These are phyloP conservation scores for Epinotia demarniana DNA, from an alignment of 2,888 invertebrate genomes.

Conservation along the genomic window DNA sequence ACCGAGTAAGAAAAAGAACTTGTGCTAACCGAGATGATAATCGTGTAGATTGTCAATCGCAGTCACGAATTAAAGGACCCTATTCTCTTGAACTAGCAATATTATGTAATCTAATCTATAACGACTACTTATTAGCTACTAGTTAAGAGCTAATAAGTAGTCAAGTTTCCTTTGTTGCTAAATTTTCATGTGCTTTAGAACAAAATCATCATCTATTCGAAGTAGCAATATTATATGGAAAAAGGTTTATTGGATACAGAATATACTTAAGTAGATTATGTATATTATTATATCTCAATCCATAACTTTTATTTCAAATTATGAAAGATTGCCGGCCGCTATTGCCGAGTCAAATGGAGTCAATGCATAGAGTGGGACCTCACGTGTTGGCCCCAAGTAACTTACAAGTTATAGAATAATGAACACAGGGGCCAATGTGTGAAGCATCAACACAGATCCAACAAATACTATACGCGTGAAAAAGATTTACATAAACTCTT, in stretches of 20 bases:
- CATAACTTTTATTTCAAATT: neutral
- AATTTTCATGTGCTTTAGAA: no score
- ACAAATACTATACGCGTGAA: constrained; percentile 10
- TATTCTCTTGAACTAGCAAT: neutral
- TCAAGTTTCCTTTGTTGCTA: no score
- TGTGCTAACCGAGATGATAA: neutral
- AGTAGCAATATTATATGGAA: neutral
- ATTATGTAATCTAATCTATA: no score
- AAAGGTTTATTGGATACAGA: neutral
- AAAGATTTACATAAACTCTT: neutral
- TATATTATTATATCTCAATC: neutral
- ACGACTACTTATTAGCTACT: no score
- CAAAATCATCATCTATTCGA: neutral
- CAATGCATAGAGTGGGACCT: constrained; percentile 24
- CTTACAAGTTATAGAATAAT: neutral
- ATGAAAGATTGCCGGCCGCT: neutral
- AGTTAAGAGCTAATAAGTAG: neutral
- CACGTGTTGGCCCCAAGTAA: constrained; percentile 11
- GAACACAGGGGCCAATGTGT: constrained; percentile 2
- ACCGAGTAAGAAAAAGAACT: neutral
- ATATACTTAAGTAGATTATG: neutral
- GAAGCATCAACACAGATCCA: constrained; percentile 30
- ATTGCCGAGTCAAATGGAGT: neutral
- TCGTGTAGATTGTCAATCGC: neutral
- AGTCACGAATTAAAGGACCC: neutral